A percentile compares a stretch with the other conserved stretches of the same genome.
Conservation (phyloP, 2,888 invertebrate species). For the Campoplex nolae region DNA sequence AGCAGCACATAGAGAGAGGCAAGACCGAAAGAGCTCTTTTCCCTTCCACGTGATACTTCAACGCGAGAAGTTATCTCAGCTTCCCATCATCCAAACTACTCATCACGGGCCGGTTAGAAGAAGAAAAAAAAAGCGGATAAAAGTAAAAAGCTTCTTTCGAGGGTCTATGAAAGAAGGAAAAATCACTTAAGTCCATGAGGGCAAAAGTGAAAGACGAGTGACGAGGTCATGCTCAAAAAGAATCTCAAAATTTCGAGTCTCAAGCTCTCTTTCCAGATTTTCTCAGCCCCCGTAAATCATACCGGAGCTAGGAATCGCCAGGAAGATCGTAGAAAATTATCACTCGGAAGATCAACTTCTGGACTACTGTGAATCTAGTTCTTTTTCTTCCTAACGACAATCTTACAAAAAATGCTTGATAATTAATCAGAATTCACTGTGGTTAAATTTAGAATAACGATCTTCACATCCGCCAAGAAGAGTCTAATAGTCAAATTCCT, state of each 20-base stretch:
- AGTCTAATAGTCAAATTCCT: not conserved
- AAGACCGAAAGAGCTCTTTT: conserved; percentile 36
- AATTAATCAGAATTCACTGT: not conserved
- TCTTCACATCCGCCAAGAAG: not conserved
- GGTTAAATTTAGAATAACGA: not conserved
- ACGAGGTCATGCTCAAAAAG: conserved; percentile 16
- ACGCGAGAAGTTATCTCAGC: conserved; percentile 54
- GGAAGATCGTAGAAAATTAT: conserved; percentile 20
- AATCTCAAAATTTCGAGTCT: conserved; percentile 33
- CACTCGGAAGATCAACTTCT: not conserved
- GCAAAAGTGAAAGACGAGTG: conserved; percentile 28
- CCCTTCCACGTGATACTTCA: conserved; percentile 38
- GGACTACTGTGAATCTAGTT: not conserved
- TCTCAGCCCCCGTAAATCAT: conserved; percentile 24
- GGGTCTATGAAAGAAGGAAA: conserved; percentile 6
- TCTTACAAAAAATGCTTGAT: not conserved
- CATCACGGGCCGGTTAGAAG: conserved; percentile 9
- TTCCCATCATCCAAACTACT: conserved; percentile 53
- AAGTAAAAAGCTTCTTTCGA: conserved; percentile 14
- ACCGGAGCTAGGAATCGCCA: conserved; percentile 9
- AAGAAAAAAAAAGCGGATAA: not conserved
- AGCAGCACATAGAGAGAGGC: not conserved
- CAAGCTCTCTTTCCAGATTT: not conserved
- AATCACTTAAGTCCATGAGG: conserved; percentile 43
- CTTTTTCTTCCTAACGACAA: not conserved